A percentile compares a stretch with the other conserved stretches of the same genome.
Evolutionary conservation across 2,113 vertebrate species (phyloP).

Genomic region (Hippocampus barbouri): DNA sequence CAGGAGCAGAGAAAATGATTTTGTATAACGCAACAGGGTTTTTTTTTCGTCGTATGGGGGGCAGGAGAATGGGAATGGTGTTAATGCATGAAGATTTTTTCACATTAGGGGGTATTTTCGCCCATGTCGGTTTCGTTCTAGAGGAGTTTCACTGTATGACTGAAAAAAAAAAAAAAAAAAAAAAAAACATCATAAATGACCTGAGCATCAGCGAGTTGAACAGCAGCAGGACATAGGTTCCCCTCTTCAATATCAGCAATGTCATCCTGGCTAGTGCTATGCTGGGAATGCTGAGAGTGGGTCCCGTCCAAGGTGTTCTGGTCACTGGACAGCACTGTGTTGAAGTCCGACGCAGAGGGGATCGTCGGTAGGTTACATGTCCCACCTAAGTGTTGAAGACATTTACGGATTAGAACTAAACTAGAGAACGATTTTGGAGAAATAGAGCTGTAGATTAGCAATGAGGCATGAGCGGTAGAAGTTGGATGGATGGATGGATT

Average conservation of each 20-base stretch:
- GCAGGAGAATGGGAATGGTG: too few species aligned
- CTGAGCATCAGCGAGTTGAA: conserved; percentile 97
- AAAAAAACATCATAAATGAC: conserved; percentile 51
- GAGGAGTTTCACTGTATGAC: background rate
- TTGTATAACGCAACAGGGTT: too few species aligned
- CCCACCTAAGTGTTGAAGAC: conserved; percentile 68
- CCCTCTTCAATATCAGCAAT: conserved; percentile 88
- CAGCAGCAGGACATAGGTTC: conserved; percentile 90
- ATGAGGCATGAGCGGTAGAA: background rate
- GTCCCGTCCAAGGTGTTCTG: conserved; percentile 96
- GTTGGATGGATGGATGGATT: too few species aligned
- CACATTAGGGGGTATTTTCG: too few species aligned
- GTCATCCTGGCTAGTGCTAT: conserved; percentile 94
- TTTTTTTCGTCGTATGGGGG: too few species aligned
- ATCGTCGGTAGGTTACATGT: conserved; percentile 91
- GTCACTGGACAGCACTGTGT: conserved; percentile 91
- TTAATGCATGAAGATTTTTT: too few species aligned
- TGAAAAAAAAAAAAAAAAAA: background rate
- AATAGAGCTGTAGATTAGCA: background rate
- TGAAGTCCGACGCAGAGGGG: conserved; percentile 95
- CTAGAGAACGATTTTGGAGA: background rate
- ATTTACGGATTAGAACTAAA: background rate
- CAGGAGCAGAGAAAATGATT: too few species aligned
- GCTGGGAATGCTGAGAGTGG: conserved; percentile 93
- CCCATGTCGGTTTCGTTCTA: too few species aligned